Evolutionary conservation across 2,888 invertebrate genomes (phyloP).

Genomic region (Lissonota sp.): DNA sequence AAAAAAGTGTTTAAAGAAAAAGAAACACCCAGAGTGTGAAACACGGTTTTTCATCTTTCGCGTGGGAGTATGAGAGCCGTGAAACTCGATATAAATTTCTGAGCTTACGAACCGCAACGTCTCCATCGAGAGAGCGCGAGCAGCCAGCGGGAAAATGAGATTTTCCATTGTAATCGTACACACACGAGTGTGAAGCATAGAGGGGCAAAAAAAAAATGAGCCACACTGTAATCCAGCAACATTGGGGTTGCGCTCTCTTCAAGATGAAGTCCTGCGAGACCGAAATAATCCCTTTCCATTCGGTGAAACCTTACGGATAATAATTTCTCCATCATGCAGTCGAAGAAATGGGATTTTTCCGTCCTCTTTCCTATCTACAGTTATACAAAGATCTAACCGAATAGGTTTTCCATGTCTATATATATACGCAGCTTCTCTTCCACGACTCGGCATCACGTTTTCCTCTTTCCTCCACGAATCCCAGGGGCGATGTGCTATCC

Average conservation of each 20-base stretch:
- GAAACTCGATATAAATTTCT: too few species aligned
- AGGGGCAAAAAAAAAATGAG: too few species aligned
- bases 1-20: too few species aligned
- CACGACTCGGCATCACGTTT: conserved; percentile 26
- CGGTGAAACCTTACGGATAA: not conserved
- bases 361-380: conserved; percentile 1
- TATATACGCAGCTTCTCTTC: not conserved
- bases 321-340: conserved; percentile 29
- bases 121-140: too few species aligned
- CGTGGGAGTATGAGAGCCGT: too few species aligned
- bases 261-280: conserved; percentile 6
- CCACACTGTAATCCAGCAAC: not conserved
- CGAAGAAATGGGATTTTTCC: conserved; percentile 27
- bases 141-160: too few species aligned
- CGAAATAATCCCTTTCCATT: conserved; percentile 22
- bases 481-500: conserved; percentile 45
- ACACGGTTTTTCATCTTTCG: too few species aligned
- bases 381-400: conserved; percentile 15
- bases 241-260: not conserved
- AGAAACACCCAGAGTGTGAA: too few species aligned
- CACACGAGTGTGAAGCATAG: too few species aligned
- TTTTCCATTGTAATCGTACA: too few species aligned
- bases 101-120: too few species aligned
- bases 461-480: conserved; percentile 49
- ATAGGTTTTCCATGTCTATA: conserved; percentile 12